Conservation (phyloP, 2,797 vertebrate species). For the Pangasius macronema region DNA sequence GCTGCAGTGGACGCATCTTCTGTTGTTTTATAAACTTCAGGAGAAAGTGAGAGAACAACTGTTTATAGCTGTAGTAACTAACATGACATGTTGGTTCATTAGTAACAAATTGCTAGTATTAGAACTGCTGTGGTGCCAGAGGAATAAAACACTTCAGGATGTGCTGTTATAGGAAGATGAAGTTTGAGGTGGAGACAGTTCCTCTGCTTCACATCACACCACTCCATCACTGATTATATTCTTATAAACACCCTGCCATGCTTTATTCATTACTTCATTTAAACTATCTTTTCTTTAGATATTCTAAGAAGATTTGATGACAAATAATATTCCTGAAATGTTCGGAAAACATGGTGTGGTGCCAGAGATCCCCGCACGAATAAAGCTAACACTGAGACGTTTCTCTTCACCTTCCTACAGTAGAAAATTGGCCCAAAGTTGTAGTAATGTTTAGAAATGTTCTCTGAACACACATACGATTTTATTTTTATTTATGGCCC, state of each 20-base stretch:
- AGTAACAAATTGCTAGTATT: background rate
- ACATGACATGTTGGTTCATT: background rate
- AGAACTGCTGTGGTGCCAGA: background rate
- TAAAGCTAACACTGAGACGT: background rate
- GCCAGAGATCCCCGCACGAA: background rate
- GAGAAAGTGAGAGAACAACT: background rate
- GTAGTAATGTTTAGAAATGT: background rate
- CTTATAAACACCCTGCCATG: background rate
- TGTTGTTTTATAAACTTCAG: background rate
- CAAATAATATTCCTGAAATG: background rate
- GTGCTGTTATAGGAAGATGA: background rate
- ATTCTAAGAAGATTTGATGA: background rate
- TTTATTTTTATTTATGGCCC: no score
- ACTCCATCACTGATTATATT: background rate
- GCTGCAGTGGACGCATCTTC: background rate
- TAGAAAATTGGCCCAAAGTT: background rate
- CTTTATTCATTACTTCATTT: background rate
- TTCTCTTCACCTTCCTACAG: background rate
- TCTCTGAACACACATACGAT: no score
- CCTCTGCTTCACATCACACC: background rate
- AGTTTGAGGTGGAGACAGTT: background rate
- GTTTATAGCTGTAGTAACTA: background rate
- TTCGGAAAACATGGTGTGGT: background rate
- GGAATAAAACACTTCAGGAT: background rate
- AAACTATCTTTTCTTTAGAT: background rate